phyloP scores from a whole-genome alignment of 2,888 invertebrate species.

The Mythimna vitellina region DNA sequence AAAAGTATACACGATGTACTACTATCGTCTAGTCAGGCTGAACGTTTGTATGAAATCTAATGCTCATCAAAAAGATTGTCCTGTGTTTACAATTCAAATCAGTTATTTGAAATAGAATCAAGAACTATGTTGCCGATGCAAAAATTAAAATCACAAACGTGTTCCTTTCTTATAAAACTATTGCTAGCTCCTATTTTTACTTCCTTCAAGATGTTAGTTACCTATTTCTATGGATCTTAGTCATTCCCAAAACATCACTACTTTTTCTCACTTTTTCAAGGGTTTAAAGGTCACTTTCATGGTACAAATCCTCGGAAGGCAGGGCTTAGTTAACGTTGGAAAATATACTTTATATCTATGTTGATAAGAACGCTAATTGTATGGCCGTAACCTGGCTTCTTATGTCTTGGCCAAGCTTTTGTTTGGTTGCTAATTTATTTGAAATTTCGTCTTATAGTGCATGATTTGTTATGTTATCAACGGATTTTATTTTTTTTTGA shows the following conservation, averaged over 20 bases:
- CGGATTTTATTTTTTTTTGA: conserved; percentile 32
- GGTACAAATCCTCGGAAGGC: conserved; percentile 86
- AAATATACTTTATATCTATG: conserved; percentile 73
- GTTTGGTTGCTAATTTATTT: conserved; percentile 81
- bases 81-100: no score
- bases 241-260: conserved; percentile 60
- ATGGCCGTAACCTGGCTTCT: conserved; percentile 86
- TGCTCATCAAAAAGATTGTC: no score
- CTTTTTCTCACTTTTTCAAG: conserved; percentile 61
- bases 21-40: no score
- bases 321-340: conserved; percentile 84
- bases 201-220: not conserved
- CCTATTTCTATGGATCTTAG: conserved; percentile 43
- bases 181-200: no score
- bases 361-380: conserved; percentile 78
- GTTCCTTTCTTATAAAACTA: no score
- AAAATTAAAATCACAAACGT: no score
- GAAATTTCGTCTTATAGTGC: conserved; percentile 80
- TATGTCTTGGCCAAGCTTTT: conserved; percentile 88
- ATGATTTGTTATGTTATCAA: conserved; percentile 69
- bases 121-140: no score
- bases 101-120: no score
- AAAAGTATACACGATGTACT: no score
- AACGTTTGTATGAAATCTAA: no score
- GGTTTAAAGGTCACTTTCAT: conserved; percentile 63